Evolutionary conservation across 2,888 invertebrate genomes (phyloP).

Genomic region (Eupithecia tripunctaria): DNA sequence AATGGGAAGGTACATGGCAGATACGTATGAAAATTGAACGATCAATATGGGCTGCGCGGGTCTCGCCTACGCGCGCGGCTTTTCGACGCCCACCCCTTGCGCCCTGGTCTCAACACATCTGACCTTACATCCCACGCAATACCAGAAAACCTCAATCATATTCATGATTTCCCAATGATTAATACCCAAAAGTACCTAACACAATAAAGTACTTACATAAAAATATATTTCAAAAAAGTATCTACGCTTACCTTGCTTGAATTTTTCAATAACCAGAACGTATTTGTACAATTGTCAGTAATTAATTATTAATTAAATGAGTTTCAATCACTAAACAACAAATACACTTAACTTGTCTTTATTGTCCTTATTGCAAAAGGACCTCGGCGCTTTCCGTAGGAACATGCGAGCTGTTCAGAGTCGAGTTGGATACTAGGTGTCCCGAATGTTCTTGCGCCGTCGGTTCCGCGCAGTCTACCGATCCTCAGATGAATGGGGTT

Average conservation of each 20-base stretch:
- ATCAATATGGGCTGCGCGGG: slow-evolving; percentile 75
- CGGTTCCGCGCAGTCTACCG: slow-evolving; percentile 73
- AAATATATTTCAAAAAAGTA: background rate
- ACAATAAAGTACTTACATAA: background rate
- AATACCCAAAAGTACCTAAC: background rate
- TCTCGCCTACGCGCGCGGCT: slow-evolving; percentile 56
- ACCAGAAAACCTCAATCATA: background rate
- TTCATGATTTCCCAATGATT: background rate
- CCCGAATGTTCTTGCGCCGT: slow-evolving; percentile 56
- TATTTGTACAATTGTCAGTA: background rate
- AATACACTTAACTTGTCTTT: slow-evolving; percentile 27
- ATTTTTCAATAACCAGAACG: background rate
- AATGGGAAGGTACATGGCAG: slow-evolving; percentile 58
- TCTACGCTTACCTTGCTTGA: slow-evolving; percentile 9
- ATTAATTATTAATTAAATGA: background rate
- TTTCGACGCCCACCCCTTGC: slow-evolving; percentile 50
- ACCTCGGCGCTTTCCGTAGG: slow-evolving; percentile 11
- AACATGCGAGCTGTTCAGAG: slow-evolving; percentile 55
- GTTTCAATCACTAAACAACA: slow-evolving; percentile 21
- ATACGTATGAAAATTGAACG: slow-evolving; percentile 73
- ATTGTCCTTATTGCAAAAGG: slow-evolving; percentile 21
- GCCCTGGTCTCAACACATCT: slow-evolving; percentile 63
- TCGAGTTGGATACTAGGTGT: slow-evolving; percentile 68
- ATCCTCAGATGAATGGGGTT: slow-evolving; percentile 71
- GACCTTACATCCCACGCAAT: slow-evolving; percentile 57